Evolutionary conservation across 1,140 invertebrate genomes (phyloP), one percentile per base, ranked within the genome.

Genomic region (Ladona fulva): DNA sequence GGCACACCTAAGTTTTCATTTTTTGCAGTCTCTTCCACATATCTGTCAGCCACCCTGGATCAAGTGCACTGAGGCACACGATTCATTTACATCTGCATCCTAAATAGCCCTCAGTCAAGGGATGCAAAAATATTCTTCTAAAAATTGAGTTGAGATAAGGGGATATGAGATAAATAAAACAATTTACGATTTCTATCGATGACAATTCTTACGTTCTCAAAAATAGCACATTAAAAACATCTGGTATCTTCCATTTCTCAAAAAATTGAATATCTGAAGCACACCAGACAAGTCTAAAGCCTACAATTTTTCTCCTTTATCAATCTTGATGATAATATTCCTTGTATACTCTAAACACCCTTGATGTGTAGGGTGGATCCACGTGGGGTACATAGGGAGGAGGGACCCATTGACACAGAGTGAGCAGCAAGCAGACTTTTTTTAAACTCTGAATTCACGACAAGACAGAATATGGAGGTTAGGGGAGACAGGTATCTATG

Each of bases 191-290:
- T 66, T 66, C 52, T 66, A 66, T 3, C 1, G 52, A 19, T 66
- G 52, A 66, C 52, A 66, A 66, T 66, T 66, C 16, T 66, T 66
- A 66, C n/a, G 52, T 66, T 66, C 52, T 66, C 52, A 66, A 66
- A 66, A 66, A 66, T 66, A 66, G 52, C 52, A 66, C 52, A 66
- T 66, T 66, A 66, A 66, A 66, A 66, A 66, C 52, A 66, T 66
- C 52, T 66, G 52, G 52, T 66, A 66, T 66, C 52, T 66, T 66
- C 29, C 52, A 66, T 66, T 66, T 66, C 52, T 66, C 52, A 66
- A 66, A 66, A 66, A 66, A 22, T 16, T 66, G n/a, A 66, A 66
- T 22, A 66, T 22, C 52, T 66, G 52, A 66, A 66, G 52, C 52
- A 66, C 52, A 66, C 52, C 52, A 66, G 52, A 66, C 52, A 66